Evolutionary conservation across 2,797 vertebrate species (phyloP).

Genomic region (Mormyrops attenuatus): DNA sequence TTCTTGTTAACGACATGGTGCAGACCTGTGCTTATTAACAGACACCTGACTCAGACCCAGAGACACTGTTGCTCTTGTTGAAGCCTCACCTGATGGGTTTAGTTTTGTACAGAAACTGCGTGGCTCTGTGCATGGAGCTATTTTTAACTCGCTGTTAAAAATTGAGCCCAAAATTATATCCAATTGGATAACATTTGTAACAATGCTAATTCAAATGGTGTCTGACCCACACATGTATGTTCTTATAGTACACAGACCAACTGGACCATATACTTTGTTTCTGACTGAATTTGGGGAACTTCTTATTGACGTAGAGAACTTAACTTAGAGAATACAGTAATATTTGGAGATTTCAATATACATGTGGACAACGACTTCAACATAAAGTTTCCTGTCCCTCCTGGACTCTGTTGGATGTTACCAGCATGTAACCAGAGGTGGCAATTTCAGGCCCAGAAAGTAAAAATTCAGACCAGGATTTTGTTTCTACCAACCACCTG

Average conservation of each 20-base stretch:
- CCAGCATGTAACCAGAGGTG: no score
- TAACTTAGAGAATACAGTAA: no score
- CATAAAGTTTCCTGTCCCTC: no score
- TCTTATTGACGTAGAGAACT: no score
- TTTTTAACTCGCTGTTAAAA: background rate
- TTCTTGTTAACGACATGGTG: background rate
- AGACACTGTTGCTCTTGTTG: background rate
- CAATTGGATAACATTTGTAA: background rate
- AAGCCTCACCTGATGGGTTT: background rate
- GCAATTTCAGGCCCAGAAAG: no score
- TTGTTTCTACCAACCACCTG: no score
- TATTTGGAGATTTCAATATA: no score
- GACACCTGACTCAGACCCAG: background rate
- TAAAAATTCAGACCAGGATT: no score
- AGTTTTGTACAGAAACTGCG: background rate
- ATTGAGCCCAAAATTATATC: background rate
- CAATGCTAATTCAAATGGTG: background rate
- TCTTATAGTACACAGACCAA: background rate
- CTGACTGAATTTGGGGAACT: no score
- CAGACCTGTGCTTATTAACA: background rate
- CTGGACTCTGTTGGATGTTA: no score
- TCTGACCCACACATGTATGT: background rate
- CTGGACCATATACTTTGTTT: background rate
- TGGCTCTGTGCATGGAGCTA: background rate
- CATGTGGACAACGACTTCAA: no score